These are phyloP conservation scores for Drosophila obscura DNA, from an alignment of 1,140 invertebrate genomes.

Conservation along the genomic window DNA sequence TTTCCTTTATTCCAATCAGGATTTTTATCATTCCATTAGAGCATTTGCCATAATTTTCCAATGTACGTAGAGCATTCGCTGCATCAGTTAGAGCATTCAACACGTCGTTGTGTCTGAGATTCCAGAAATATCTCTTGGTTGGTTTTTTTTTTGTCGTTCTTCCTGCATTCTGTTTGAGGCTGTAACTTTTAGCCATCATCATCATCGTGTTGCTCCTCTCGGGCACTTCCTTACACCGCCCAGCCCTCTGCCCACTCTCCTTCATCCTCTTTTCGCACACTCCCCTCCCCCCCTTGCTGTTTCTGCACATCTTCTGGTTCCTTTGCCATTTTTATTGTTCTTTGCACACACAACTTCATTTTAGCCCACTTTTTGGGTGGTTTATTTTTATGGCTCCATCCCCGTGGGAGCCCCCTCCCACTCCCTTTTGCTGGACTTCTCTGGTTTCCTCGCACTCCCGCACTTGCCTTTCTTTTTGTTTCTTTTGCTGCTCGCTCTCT, in stretches of 20 bases:
- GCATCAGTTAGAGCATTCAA: no score
- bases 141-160: background rate
- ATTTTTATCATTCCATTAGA: background rate
- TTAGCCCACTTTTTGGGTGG: conserved; percentile 79
- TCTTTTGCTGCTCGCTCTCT: conserved; percentile 18
- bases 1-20: no score
- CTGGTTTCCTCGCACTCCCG: conserved; percentile 5
- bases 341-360: conserved; percentile 79
- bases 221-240: background rate
- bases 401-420: conserved; percentile 7
- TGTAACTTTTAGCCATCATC: conserved; percentile 73
- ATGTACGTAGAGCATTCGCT: background rate
- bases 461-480: conserved; percentile 24
- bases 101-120: no score
- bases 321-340: conserved; percentile 78
- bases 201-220: conserved; percentile 28
- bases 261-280: background rate
- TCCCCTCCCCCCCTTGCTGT: background rate
- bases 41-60: no score
- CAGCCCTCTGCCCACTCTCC: background rate
- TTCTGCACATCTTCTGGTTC: conserved; percentile 8
- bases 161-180: conserved; percentile 22
- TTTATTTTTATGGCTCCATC: conserved; percentile 79
- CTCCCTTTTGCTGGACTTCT: no score
- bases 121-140: no score